Evolutionary conservation across 2,797 vertebrate species (phyloP).

Genomic region (Tangara arthus): DNA sequence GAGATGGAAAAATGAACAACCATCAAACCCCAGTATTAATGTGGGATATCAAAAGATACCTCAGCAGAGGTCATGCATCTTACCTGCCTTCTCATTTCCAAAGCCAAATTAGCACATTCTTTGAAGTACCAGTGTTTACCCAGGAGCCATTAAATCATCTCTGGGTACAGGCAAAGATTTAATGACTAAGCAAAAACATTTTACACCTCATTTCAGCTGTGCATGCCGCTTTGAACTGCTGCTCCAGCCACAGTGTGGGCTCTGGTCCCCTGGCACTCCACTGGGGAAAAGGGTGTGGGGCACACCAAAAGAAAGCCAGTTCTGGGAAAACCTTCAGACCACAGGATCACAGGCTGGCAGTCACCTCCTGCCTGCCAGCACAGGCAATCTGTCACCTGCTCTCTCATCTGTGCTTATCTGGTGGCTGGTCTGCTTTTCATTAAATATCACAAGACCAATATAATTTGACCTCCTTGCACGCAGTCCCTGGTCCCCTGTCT

Average conservation of each 20-base stretch:
- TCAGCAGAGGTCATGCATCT: neutral
- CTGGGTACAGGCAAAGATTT: neutral
- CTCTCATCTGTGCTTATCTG: neutral
- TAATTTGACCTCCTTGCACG: neutral
- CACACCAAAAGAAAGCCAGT: neutral
- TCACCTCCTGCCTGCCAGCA: neutral
- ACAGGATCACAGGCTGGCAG: neutral
- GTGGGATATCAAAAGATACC: constrained; percentile 14
- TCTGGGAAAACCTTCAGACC: neutral
- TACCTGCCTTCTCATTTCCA: constrained; percentile 1
- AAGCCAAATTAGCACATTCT: constrained; percentile 25
- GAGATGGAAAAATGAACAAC: neutral
- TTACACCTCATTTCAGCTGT: neutral
- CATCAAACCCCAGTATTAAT: neutral
- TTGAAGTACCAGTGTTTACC: constrained; percentile 17
- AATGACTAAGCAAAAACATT: neutral
- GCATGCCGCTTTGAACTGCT: neutral
- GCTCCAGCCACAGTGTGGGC: neutral
- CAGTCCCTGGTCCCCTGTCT: neutral
- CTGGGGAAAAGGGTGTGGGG: neutral
- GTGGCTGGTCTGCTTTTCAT: neutral
- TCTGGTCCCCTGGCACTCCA: neutral
- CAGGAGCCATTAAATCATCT: neutral
- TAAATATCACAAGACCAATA: neutral
- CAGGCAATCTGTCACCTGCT: neutral